Evolutionary conservation across 2,113 vertebrate genomes (phyloP).

Genomic region (Budorcas taxicolor): DNA sequence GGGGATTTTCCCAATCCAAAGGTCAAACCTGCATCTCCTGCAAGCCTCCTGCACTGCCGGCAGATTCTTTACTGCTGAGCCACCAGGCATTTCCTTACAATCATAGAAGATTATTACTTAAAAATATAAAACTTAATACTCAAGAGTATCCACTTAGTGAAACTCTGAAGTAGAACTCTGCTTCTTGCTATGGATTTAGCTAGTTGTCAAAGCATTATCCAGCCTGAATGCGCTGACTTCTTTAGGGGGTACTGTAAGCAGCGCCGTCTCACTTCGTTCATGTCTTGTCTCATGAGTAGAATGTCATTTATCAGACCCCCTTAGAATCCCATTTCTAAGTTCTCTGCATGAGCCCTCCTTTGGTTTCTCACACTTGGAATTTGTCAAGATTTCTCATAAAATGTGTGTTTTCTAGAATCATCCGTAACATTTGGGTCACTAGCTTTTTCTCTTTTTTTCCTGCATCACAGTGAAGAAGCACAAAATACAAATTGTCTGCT

Average conservation of each 20-base stretch:
- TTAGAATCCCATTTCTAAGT: slow-evolving; percentile 65
- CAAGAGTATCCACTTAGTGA: background rate
- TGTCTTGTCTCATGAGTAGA: slow-evolving; percentile 68
- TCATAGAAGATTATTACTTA: background rate
- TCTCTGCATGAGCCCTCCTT: slow-evolving; percentile 45
- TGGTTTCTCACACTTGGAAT: slow-evolving; percentile 4
- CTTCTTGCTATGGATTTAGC: background rate
- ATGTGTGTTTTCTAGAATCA: background rate
- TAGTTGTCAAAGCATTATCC: background rate
- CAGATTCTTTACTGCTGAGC: background rate
- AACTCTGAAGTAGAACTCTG: background rate
- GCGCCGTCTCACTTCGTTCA: slow-evolving; percentile 51
- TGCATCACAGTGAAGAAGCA: background rate
- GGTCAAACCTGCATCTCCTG: background rate
- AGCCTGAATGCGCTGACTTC: background rate
- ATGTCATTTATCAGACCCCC: slow-evolving; percentile 65
- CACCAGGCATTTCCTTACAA: background rate
- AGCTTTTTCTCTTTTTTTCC: background rate
- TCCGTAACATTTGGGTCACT: background rate
- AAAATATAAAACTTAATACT: background rate
- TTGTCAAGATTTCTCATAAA: slow-evolving; percentile 47
- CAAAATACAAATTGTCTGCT: slow-evolving; percentile 27
- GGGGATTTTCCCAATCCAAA: background rate
- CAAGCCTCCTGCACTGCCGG: background rate
- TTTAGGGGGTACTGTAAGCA: slow-evolving; percentile 65